These are phyloP conservation scores for Eupeodes luniger DNA, from an alignment of 2,888 invertebrate species.

Conservation along the genomic window DNA sequence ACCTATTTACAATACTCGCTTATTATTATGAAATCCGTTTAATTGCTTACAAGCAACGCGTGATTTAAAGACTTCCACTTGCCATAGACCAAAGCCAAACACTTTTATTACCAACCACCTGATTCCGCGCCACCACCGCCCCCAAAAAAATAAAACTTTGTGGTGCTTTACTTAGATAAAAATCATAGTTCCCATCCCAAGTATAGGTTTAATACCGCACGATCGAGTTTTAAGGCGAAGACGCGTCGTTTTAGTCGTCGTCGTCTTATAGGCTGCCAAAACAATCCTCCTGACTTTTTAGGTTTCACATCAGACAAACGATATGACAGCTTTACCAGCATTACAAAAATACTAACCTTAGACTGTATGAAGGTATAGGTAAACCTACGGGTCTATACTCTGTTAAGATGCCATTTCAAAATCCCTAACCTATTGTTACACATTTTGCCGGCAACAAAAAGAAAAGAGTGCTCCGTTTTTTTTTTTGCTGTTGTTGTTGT, in stretches of 20 bases:
- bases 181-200: slow-evolving; percentile 54
- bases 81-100: slow-evolving; percentile 38
- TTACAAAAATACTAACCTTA: slow-evolving; percentile 29
- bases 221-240: slow-evolving; percentile 37
- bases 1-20: neutral
- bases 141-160: neutral
- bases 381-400: neutral
- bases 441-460: slow-evolving; percentile 41
- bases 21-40: slow-evolving; percentile 41
- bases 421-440: slow-evolving; percentile 71
- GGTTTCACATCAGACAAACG: slow-evolving; percentile 58
- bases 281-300: slow-evolving; percentile 11
- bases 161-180: slow-evolving; percentile 51
- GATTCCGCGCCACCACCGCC: neutral
- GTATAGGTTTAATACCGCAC: neutral
- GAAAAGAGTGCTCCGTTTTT: neutral
- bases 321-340: slow-evolving; percentile 57
- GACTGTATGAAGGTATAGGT: neutral
- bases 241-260: neutral
- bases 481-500: neutral
- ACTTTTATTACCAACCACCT: slow-evolving; percentile 57
- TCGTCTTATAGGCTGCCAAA: slow-evolving; percentile 38
- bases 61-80: slow-evolving; percentile 64
- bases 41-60: slow-evolving; percentile 66
- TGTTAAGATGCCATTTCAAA: slow-evolving; percentile 64